Base-by-base conservation (phyloP, 2,113 vertebrate genomes). In the Nycticebus coucang region DNA sequence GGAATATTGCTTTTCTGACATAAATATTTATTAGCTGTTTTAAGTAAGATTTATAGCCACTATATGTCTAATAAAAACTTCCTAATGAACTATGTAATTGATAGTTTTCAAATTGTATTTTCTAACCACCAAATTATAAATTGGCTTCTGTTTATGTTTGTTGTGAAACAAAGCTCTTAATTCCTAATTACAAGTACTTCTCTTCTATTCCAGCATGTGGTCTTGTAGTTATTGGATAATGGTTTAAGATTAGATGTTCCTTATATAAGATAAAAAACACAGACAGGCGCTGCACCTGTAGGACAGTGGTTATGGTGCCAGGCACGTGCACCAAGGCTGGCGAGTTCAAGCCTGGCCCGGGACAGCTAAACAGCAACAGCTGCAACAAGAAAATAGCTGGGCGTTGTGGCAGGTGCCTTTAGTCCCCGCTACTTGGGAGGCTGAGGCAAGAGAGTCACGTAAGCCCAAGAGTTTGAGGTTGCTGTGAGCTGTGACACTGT, bases 71-170 rank as follows among this genome's bases (percentile, higher is more conserved):
- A 68, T 92, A 74, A 81, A 85, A 86, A 87, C 68, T 82, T 93
- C 15, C 57, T 12, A 0, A 53, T 83, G n/a, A 88, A 59, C 10
- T 90, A 21, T 72, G 50, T 92, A 21, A 50, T 81, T 95, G 45
- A 24, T 82, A 77, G 60, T 85, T 92, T 22, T 7, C 24, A 55
- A 35, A 37, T 11, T 82, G 5, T 64, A 53, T 72, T 95, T 95
- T 97, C 81, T 14, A 91, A 88, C 60, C 21, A 71, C 72, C 50
- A 91, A 64, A 77, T 81, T 96, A 21, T 89, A 71, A 95, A 64
- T n/a, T 85, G 41, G 41, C 55, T 68, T 93, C 59, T 74, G 33
- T 68, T 93, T 83, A 74, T 88, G 3, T 93, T 88, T n/a, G 41
- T 75, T 75, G 57, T 95, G n/a, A 81, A 89, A 87, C 35, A 82